Conservation (phyloP, 2,888 invertebrate genomes). For the Stenoptilia bipunctidactyla region DNA sequence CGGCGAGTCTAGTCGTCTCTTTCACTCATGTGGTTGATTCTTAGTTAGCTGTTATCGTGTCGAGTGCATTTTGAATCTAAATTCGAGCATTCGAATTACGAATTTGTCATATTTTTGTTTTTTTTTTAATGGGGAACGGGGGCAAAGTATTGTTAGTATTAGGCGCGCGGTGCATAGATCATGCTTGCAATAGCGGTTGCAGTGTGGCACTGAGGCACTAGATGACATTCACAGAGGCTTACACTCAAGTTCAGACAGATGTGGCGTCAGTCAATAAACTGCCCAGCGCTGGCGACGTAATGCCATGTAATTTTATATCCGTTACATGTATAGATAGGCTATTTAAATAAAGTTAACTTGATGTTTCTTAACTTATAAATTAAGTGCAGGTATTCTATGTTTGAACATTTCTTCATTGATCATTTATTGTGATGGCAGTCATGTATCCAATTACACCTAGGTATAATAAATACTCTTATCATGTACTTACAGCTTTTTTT, state of each 20-base stretch:
- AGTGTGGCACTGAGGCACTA: conserved; percentile 48
- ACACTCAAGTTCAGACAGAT: conserved; percentile 60
- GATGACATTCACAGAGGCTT: conserved; percentile 60
- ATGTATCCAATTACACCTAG: too few species aligned
- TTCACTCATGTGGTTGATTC: conserved; percentile 36
- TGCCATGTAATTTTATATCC: conserved; percentile 43
- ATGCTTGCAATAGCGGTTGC: conserved; percentile 31
- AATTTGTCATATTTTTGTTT: conserved; percentile 23
- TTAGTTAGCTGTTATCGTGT: conserved; percentile 29
- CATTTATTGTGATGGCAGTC: too few species aligned
- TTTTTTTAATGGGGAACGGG: conserved; percentile 14
- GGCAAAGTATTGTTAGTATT: not conserved
- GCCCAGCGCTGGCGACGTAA: conserved; percentile 33
- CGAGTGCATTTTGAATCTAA: conserved; percentile 27
- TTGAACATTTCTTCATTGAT: too few species aligned
- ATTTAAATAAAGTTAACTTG: not conserved
- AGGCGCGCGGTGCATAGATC: conserved; percentile 24
- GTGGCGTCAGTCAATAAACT: conserved; percentile 50
- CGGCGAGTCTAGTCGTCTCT: conserved; percentile 42
- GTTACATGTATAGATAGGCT: conserved; percentile 19
- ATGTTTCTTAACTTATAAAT: too few species aligned
- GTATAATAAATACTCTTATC: too few species aligned
- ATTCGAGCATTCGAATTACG: conserved; percentile 41
- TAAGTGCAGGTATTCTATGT: too few species aligned
- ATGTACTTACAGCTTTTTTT: too few species aligned